Conservation (phyloP, 2,888 invertebrate genomes). For the Epiblema foenella region DNA sequence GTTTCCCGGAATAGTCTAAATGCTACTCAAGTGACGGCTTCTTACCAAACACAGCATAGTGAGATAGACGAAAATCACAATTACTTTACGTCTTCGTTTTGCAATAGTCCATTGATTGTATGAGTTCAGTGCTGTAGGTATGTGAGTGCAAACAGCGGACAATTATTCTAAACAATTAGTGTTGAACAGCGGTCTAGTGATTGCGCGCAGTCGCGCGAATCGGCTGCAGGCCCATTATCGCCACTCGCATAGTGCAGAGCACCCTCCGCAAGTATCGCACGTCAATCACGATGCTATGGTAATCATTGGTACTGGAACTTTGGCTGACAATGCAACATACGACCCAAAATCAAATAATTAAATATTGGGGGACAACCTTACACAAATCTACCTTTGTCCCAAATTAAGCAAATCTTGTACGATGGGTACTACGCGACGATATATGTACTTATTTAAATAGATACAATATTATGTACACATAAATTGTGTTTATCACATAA, state of each 20-base stretch:
- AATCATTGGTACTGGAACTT: background rate
- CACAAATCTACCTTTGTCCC: no score
- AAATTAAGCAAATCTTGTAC: no score
- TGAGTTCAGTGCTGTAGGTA: conserved; percentile 5
- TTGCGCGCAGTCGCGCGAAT: conserved; percentile 53
- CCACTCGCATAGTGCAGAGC: conserved; percentile 36
- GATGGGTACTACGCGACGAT: no score
- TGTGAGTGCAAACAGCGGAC: conserved; percentile 53
- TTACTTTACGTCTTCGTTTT: background rate
- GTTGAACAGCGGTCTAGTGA: conserved; percentile 59
- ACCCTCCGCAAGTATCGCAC: conserved; percentile 35
- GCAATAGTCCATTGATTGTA: background rate
- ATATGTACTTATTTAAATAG: no score
- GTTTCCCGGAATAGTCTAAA: background rate
- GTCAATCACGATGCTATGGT: conserved; percentile 14
- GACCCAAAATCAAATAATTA: no score
- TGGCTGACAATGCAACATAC: no score
- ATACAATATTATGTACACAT: no score
- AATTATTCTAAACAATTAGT: conserved; percentile 67
- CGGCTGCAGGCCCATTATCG: conserved; percentile 56
- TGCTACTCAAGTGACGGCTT: background rate
- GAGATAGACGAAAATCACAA: background rate
- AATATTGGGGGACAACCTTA: no score
- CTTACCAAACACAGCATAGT: background rate
- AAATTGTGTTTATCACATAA: no score